Evolutionary conservation across 2,888 invertebrate genomes (phyloP).

Genomic region (Yponomeuta cagnagella): DNA sequence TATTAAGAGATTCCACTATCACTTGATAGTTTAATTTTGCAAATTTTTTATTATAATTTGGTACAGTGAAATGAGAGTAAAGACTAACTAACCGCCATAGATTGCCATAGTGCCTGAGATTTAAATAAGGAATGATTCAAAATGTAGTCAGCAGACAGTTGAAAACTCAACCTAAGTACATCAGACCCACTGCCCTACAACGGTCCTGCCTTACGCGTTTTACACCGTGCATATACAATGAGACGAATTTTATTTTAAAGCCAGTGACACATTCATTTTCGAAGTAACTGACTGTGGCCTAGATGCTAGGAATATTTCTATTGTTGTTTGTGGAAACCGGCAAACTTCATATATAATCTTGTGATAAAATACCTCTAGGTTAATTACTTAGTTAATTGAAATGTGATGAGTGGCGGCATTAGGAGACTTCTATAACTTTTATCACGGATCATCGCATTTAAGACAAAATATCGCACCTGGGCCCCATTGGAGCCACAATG

Average conservation of each 20-base stretch:
- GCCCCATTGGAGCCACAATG: no score
- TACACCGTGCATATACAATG: neutral
- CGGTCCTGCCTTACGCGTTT: neutral
- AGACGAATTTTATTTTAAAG: neutral
- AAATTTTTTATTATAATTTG: no score
- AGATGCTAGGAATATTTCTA: neutral
- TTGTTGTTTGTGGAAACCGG: neutral
- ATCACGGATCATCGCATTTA: no score
- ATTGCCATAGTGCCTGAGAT: no score
- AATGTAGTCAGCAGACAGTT: no score
- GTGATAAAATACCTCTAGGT: neutral
- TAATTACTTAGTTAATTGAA: neutral
- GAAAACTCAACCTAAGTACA: neutral
- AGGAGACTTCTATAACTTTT: neutral
- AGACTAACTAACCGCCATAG: no score
- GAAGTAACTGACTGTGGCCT: neutral
- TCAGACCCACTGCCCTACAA: constrained; percentile 1
- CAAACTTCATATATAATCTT: neutral
- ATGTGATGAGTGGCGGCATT: neutral
- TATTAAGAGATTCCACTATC: no score
- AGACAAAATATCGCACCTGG: no score
- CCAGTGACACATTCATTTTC: neutral
- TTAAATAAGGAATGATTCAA: no score
- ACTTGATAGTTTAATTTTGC: no score
- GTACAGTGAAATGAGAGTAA: no score